phyloP scores from a whole-genome alignment of 2,797 vertebrate species.

The Allobates femoralis region DNA sequence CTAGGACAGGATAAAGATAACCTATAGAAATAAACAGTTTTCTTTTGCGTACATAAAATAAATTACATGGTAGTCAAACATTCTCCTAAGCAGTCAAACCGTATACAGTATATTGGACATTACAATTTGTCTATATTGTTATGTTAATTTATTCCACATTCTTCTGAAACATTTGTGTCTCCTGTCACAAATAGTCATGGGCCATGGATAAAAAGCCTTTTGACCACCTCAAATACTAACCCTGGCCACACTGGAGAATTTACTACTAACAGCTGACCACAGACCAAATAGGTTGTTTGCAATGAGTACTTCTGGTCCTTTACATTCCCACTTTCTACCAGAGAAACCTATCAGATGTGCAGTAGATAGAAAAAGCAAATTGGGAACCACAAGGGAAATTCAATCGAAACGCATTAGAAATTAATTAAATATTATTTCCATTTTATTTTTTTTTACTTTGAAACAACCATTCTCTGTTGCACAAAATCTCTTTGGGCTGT shows the following conservation, averaged over 20 bases:
- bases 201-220: not conserved
- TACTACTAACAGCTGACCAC: slow-evolving; percentile 17
- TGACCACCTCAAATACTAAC: slow-evolving; percentile 23
- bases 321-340: not conserved
- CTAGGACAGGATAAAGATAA: too few species aligned
- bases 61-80: too few species aligned
- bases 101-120: too few species aligned
- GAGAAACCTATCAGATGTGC: not conserved
- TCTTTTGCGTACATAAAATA: too few species aligned
- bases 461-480: slow-evolving; percentile 12
- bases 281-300: not conserved
- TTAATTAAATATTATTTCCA: not conserved
- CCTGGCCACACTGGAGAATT: slow-evolving; percentile 12
- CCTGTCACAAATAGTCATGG: not conserved
- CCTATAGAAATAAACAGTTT: too few species aligned
- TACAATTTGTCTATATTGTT: too few species aligned
- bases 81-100: too few species aligned
- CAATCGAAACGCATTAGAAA: not conserved
- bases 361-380: not conserved
- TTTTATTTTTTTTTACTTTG: not conserved
- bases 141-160: too few species aligned
- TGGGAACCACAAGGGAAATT: not conserved
- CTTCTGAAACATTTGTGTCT: too few species aligned
- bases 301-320: not conserved
- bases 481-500: slow-evolving; percentile 47